Evolutionary conservation across 2,797 vertebrate species (phyloP).

Genomic region (Vespertilio murinus): DNA sequence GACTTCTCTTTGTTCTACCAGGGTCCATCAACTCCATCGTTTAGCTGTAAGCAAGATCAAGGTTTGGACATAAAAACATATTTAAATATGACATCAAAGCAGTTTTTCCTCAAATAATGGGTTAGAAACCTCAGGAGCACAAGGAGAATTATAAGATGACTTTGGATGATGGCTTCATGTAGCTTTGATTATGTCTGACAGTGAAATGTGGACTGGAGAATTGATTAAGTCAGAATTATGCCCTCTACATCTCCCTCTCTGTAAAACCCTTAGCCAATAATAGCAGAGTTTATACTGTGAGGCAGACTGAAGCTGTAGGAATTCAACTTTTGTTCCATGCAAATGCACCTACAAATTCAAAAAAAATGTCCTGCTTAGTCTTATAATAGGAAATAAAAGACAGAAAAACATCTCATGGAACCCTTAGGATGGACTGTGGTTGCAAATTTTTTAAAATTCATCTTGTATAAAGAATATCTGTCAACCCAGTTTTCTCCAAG

Average conservation of each 20-base stretch:
- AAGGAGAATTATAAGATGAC: not conserved
- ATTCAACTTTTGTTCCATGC: not conserved
- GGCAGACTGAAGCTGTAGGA: not conserved
- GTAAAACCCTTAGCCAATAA: not conserved
- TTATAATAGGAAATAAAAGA: not conserved
- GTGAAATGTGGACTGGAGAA: not conserved
- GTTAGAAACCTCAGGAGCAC: constrained; percentile 24
- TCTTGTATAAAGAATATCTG: not conserved
- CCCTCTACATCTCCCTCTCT: not conserved
- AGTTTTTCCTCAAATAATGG: not conserved
- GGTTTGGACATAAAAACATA: constrained; percentile 29
- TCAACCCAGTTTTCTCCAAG: not conserved
- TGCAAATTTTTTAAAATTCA: constrained; percentile 37
- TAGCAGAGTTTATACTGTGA: not conserved
- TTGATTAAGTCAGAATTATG: not conserved
- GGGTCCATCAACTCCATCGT: not conserved
- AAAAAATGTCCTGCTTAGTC: constrained; percentile 35
- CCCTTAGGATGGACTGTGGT: not conserved
- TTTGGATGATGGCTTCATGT: not conserved
- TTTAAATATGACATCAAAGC: constrained; percentile 29
- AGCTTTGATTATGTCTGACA: not conserved
- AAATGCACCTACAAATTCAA: not conserved
- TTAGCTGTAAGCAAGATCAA: constrained; percentile 44
- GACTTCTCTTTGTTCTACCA: constrained; percentile 46
- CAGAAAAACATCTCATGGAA: not conserved